phyloP scores from a whole-genome alignment of 1,140 invertebrate species.

The Phthorimaea operculella region DNA sequence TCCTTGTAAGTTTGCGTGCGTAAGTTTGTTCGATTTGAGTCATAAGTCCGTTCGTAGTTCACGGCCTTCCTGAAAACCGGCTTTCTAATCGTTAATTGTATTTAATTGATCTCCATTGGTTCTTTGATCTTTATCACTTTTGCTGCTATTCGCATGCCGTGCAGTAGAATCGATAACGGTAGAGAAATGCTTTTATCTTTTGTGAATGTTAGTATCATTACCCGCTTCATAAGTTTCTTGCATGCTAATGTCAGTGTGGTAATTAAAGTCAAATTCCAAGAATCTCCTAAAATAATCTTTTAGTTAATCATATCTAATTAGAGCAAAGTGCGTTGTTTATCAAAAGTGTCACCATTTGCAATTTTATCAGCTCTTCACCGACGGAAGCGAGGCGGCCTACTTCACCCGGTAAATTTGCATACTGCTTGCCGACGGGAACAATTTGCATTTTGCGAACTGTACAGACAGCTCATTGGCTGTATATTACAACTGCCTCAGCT shows the following conservation, averaged over 20 bases:
- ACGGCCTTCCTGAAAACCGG: slow-evolving; percentile 1
- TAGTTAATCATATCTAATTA: not conserved
- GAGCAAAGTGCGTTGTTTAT: not conserved
- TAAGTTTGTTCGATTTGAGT: not conserved
- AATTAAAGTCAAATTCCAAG: no score
- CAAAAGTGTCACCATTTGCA: slow-evolving; percentile 34
- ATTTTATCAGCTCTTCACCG: slow-evolving; percentile 42
- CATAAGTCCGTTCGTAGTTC: not conserved
- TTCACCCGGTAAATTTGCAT: slow-evolving; percentile 34
- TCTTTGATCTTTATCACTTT: not conserved
- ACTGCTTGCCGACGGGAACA: slow-evolving; percentile 15
- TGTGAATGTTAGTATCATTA: no score
- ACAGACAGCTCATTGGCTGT: no score
- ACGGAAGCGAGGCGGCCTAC: slow-evolving; percentile 50
- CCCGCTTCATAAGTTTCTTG: no score
- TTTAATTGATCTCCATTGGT: not conserved
- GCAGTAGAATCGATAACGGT: no score
- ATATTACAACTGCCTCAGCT: no score
- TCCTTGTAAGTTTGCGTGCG: slow-evolving; percentile 22
- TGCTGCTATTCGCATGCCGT: no score
- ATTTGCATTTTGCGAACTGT: slow-evolving; percentile 24
- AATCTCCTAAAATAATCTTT: no score
- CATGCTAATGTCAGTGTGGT: no score
- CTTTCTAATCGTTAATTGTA: slow-evolving; percentile 1
- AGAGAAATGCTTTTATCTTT: no score